These are phyloP conservation scores for Oryzaephilus surinamensis DNA, from an alignment of 1,140 invertebrate genomes.

Conservation along the genomic window DNA sequence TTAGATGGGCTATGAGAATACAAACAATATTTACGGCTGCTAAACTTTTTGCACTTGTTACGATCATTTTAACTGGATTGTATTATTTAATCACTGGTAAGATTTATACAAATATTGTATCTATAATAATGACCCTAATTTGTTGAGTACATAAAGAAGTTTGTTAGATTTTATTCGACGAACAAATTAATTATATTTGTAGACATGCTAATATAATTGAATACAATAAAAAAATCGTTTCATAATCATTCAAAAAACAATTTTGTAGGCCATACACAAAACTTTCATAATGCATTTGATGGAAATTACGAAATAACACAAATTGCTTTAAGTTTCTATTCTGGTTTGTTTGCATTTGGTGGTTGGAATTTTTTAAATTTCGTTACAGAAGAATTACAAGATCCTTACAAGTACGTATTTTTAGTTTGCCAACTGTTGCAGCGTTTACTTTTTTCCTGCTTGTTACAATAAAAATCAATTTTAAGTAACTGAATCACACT, in stretches of 20 bases:
- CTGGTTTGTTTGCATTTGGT: constrained; percentile 93
- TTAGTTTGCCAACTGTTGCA: background rate
- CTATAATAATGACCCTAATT: background rate
- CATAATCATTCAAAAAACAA: too few species aligned
- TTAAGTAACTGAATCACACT: too few species aligned
- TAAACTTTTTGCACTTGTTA: constrained; percentile 71
- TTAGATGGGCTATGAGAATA: constrained; percentile 79
- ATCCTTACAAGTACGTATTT: constrained; percentile 73
- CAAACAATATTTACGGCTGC: constrained; percentile 85
- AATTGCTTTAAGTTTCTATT: constrained; percentile 79
- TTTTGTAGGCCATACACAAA: constrained; percentile 52
- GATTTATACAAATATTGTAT: constrained; percentile 4
- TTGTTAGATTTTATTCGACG: background rate
- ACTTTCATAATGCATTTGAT: constrained; percentile 63
- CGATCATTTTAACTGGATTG: constrained; percentile 74
- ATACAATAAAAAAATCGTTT: too few species aligned
- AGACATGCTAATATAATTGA: too few species aligned
- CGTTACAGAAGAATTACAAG: constrained; percentile 85
- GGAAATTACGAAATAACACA: constrained; percentile 48
- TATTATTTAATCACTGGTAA: constrained; percentile 61
- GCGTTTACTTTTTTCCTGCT: background rate
- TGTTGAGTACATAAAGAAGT: background rate
- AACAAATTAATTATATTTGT: too few species aligned
- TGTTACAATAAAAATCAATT: too few species aligned
- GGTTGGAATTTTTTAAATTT: constrained; percentile 93